phyloP scores from a whole-genome alignment of 2,113 vertebrate species.

The Ceyx melanurus region DNA sequence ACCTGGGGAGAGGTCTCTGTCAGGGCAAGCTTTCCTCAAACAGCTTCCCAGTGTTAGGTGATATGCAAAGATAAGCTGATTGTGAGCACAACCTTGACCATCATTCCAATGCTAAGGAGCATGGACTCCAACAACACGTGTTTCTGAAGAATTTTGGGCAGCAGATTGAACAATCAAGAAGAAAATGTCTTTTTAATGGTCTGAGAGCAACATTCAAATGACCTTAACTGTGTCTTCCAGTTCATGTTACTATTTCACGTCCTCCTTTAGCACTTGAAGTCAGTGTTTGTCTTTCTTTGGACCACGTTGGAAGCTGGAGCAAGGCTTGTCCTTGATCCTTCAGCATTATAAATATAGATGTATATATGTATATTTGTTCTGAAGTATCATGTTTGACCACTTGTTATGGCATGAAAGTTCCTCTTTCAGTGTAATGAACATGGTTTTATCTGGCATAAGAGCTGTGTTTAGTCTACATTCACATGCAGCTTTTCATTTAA shows the following conservation, averaged over 20 bases:
- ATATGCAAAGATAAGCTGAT: not conserved
- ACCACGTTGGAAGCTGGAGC: not conserved
- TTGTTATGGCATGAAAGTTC: slow-evolving; percentile 32
- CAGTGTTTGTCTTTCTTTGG: not conserved
- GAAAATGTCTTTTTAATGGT: not conserved
- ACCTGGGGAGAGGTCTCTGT: not conserved
- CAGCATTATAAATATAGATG: not conserved
- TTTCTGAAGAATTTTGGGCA: not conserved
- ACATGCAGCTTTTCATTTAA: slow-evolving; percentile 20
- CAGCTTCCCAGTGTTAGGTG: not conserved
- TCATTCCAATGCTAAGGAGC: too few relatives aligned
- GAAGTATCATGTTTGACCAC: not conserved
- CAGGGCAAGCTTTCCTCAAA: not conserved
- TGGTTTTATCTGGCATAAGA: slow-evolving; percentile 43
- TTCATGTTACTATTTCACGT: fast-evolving
- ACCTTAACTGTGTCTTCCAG: not conserved
- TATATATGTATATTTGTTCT: slow-evolving; percentile 17
- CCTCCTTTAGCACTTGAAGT: not conserved
- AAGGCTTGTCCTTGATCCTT: not conserved
- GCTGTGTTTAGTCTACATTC: slow-evolving; percentile 41
- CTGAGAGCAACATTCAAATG: not conserved
- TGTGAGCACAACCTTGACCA: too few relatives aligned
- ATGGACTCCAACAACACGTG: not conserved
- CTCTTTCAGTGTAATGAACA: slow-evolving; percentile 4
- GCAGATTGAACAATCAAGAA: not conserved